Percentiles rank a stretch among this genome's conserved stretches.
Conservation (phyloP, 2,888 invertebrate species). For the Siphonodentalium dalli region DNA sequence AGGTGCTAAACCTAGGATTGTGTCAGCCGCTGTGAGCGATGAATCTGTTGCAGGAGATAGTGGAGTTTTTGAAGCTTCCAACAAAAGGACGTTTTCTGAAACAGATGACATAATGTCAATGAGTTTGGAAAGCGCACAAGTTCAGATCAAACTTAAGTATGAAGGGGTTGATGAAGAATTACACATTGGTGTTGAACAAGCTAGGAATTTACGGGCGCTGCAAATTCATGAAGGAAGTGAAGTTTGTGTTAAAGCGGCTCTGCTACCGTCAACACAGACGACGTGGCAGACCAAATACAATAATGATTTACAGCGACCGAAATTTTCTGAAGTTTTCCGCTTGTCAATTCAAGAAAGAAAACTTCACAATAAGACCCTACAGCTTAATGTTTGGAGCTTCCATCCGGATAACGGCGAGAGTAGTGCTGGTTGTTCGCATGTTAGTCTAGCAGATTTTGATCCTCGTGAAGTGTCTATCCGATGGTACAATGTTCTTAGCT, state of each 20-base stretch:
- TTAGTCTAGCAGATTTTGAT: constrained; percentile 93
- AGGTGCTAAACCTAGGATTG: constrained; percentile 67
- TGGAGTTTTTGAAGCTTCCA: constrained; percentile 66
- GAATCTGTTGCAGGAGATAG: constrained; percentile 89
- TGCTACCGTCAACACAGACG: constrained; percentile 70
- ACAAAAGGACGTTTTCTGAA: constrained; percentile 56
- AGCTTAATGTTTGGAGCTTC: constrained; percentile 85
- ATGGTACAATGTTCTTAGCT: constrained; percentile 95
- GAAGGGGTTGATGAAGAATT: constrained; percentile 81
- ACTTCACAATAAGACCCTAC: constrained; percentile 85
- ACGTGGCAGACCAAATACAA: constrained; percentile 77
- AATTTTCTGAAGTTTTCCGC: constrained; percentile 80
- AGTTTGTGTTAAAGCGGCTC: constrained; percentile 84
- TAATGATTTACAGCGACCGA: constrained; percentile 76
- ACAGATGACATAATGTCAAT: constrained; percentile 72
- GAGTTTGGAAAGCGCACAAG: constrained; percentile 84
- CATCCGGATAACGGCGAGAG: constrained; percentile 73
- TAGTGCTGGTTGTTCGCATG: constrained; percentile 93
- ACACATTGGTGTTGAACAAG: constrained; percentile 86
- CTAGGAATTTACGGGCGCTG: constrained; percentile 84
- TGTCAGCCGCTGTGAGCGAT: constrained; percentile 95
- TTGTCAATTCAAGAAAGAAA: constrained; percentile 79
- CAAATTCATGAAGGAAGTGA: constrained; percentile 84
- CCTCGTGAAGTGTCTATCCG: constrained; percentile 81
- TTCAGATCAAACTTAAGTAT: constrained; percentile 88